Percentiles rank a stretch among this genome's conserved stretches.
Conservation (phyloP, 1,140 invertebrate species). For the Dreissena rostriformis region DNA sequence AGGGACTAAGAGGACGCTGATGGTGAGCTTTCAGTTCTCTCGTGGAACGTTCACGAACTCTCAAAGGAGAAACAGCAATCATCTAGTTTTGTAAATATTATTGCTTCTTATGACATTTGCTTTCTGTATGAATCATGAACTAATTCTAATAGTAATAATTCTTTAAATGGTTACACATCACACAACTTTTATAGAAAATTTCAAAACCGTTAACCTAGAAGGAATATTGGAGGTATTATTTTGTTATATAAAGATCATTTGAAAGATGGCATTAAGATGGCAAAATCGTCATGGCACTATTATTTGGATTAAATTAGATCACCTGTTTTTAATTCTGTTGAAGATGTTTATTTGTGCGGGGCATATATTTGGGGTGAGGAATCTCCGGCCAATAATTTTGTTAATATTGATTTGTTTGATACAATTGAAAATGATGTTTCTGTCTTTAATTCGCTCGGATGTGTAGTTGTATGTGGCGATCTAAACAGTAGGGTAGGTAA, state of each 20-base stretch:
- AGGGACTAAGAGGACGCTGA: not conserved
- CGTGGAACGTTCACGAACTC: slow-evolving; percentile 25
- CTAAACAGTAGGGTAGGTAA: slow-evolving; percentile 2
- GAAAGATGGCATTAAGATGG: not conserved
- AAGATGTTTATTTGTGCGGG: slow-evolving; percentile 31
- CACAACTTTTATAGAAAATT: slow-evolving; percentile 37
- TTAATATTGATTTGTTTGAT: slow-evolving; percentile 21
- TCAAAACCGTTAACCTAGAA: slow-evolving; percentile 12
- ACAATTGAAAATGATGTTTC: slow-evolving; percentile 6
- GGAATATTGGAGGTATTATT: slow-evolving; percentile 4
- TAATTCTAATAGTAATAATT: slow-evolving; percentile 23
- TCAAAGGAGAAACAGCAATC: not conserved
- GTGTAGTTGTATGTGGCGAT: slow-evolving; percentile 1
- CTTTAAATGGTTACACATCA: not conserved
- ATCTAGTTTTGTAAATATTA: not conserved
- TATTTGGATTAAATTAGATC: slow-evolving; percentile 26
- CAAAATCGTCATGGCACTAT: slow-evolving; percentile 13
- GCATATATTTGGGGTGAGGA: slow-evolving; percentile 4
- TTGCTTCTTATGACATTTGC: slow-evolving; percentile 10
- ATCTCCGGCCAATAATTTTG: not conserved
- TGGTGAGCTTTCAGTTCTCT: slow-evolving; percentile 1
- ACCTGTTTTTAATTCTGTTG: slow-evolving; percentile 9
- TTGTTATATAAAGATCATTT: slow-evolving; percentile 8
- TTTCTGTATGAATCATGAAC: slow-evolving; percentile 37
- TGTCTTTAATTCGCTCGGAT: not conserved